A percentile compares a stretch with the other conserved stretches of the same genome.
These are phyloP conservation scores for Agapostemon virescens DNA, from an alignment of 2,888 invertebrate genomes.

Conservation along the genomic window DNA sequence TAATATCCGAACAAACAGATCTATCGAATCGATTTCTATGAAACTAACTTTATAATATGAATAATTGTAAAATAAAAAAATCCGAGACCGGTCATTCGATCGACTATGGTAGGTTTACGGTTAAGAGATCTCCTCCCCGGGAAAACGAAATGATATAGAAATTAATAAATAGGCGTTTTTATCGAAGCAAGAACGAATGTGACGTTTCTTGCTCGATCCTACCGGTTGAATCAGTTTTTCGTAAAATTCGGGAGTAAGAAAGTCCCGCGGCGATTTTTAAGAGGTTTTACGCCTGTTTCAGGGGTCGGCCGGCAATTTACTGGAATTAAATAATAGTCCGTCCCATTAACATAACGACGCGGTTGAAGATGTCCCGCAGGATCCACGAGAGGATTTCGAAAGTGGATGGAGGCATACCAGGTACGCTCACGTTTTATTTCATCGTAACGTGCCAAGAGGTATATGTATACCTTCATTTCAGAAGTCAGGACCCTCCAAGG, in stretches of 20 bases:
- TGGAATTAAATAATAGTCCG: conserved; percentile 69
- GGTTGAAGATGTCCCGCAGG: conserved; percentile 60
- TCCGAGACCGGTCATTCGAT: no score
- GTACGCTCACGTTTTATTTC: conserved; percentile 70
- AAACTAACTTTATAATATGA: no score
- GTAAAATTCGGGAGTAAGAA: conserved; percentile 58
- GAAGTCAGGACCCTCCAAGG: conserved; percentile 62
- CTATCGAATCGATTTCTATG: no score
- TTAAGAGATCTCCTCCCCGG: not conserved
- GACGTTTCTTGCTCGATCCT: conserved; percentile 32
- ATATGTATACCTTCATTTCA: conserved; percentile 62
- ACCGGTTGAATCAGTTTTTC: conserved; percentile 44
- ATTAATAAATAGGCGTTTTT: not conserved
- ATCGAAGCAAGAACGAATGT: conserved; percentile 10
- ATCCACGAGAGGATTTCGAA: conserved; percentile 53
- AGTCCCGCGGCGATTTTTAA: conserved; percentile 62
- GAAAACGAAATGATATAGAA: not conserved
- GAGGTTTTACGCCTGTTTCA: conserved; percentile 65
- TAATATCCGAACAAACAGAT: no score
- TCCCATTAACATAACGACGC: conserved; percentile 68
- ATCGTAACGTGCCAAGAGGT: conserved; percentile 70
- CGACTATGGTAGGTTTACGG: no score
- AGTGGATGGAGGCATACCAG: conserved; percentile 64
- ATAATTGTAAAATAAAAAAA: no score
- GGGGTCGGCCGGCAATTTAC: conserved; percentile 64